These are phyloP conservation scores for Ceratothoa steindachneri DNA, from an alignment of 2,888 invertebrate genomes.

Conservation along the genomic window DNA sequence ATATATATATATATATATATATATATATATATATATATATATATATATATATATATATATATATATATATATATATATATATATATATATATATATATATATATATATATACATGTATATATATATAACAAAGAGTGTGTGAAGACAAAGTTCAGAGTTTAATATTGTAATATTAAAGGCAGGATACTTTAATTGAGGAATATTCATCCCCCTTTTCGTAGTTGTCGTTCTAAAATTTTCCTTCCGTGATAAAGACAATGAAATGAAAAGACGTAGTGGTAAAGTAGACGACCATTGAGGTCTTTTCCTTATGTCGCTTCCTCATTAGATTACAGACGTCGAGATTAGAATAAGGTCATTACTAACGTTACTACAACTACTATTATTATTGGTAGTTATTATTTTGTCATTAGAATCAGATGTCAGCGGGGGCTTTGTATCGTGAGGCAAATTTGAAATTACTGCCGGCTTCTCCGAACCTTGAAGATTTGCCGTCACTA, in stretches of 20 bases:
- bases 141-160: not conserved
- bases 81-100: not conserved
- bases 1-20: not conserved
- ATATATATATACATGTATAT: not conserved
- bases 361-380: not conserved
- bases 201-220: not conserved
- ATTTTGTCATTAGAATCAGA: not conserved
- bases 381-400: not conserved
- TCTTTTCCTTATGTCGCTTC: no score
- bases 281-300: no score
- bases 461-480: not conserved
- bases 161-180: not conserved
- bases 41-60: not conserved
- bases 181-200: not conserved
- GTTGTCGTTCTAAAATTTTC: no score
- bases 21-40: not conserved
- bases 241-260: no score
- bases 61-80: not conserved
- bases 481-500: not conserved
- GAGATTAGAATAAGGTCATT: not conserved
- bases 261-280: no score
- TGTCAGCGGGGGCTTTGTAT: slow-evolving; percentile 5
- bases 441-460: not conserved
- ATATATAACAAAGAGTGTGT: not conserved
- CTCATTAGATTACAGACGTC: no score